phyloP scores from a whole-genome alignment of 2,888 invertebrate genomes.

The Sinopyrophorus schimmeli region DNA sequence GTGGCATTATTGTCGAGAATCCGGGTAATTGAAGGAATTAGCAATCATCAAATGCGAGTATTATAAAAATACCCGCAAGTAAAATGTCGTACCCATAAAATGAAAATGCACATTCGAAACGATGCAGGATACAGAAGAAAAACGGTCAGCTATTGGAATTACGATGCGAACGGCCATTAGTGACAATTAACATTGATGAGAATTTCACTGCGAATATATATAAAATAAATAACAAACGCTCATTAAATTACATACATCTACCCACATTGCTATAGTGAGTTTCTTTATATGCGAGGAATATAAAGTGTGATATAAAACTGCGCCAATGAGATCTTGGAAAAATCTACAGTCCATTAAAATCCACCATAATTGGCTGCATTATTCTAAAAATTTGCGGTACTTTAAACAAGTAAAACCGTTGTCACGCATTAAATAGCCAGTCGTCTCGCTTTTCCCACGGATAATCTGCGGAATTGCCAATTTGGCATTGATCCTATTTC shows the following conservation, averaged over 20 bases:
- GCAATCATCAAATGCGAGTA: slow-evolving; percentile 20
- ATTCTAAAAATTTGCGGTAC: slow-evolving; percentile 21
- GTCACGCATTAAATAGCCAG: slow-evolving; percentile 5
- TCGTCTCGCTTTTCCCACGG: slow-evolving; percentile 9
- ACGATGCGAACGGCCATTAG: slow-evolving; percentile 45
- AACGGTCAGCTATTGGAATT: slow-evolving; percentile 37
- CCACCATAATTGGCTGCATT: slow-evolving; percentile 18
- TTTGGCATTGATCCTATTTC: slow-evolving; percentile 11
- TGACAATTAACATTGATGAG: slow-evolving; percentile 52
- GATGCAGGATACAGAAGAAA: slow-evolving; percentile 33
- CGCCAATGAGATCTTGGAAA: slow-evolving; percentile 18
- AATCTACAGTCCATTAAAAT: slow-evolving; percentile 20
- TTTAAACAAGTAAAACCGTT: neutral
- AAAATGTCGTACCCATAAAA: slow-evolving; percentile 33
- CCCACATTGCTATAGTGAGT: slow-evolving; percentile 43
- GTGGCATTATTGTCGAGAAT: neutral
- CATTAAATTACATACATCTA: too few species aligned
- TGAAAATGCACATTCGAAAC: slow-evolving; percentile 38
- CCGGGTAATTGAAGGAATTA: slow-evolving; percentile 23
- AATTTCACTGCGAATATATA: slow-evolving; percentile 52
- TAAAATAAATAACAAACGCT: slow-evolving; percentile 50
- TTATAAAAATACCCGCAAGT: slow-evolving; percentile 29
- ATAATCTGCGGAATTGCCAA: slow-evolving; percentile 7
- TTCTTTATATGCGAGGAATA: slow-evolving; percentile 44
- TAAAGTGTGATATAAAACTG: slow-evolving; percentile 30